Evolutionary conservation across 2,113 vertebrate species (phyloP).

Genomic region (Pomatorhinus ruficollis): DNA sequence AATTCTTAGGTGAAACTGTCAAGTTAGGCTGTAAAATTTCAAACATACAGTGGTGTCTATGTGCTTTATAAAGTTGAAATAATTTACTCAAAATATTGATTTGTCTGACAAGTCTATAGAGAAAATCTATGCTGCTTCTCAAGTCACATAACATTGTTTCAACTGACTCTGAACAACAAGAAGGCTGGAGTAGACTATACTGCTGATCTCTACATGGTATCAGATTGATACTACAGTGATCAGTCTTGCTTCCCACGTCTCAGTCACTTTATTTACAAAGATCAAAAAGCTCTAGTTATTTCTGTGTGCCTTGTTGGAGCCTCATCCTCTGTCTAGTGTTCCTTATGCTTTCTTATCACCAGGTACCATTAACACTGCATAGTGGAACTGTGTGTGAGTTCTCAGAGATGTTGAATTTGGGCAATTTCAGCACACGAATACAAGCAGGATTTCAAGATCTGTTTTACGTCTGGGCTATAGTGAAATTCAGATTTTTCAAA

Average conservation of each 20-base stretch:
- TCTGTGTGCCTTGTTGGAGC: not conserved
- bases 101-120: not conserved
- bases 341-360: not conserved
- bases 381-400: not conserved
- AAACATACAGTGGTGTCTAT: accelerated
- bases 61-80: not conserved
- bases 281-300: not conserved
- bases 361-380: not conserved
- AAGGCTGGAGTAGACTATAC: not conserved
- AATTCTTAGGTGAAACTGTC: not conserved
- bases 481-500: not conserved
- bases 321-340: not conserved
- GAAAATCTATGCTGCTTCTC: not conserved
- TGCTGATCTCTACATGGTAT: not conserved
- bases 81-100: not conserved
- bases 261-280: not conserved
- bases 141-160: not conserved
- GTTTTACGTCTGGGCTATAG: not conserved
- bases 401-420: not conserved
- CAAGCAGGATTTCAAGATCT: not conserved
- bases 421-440: not conserved
- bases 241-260: not conserved
- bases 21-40: not conserved
- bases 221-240: not conserved
- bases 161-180: not conserved